Conservation (phyloP, 2,797 vertebrate genomes). For the Gambelia wislizenii region DNA sequence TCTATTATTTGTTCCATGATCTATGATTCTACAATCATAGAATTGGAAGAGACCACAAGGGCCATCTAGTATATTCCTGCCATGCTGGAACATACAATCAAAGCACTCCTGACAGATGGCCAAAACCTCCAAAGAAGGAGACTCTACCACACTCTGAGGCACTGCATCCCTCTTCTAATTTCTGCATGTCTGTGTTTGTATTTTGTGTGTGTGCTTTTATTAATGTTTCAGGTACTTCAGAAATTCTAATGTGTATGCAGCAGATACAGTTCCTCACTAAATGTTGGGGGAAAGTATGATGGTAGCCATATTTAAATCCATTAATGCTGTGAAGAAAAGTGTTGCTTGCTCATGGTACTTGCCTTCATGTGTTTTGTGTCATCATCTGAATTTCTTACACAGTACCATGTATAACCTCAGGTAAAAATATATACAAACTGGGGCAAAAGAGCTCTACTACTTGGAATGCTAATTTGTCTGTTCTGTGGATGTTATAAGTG, state of each 20-base stretch:
- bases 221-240: slow-evolving; percentile 42
- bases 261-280: slow-evolving; percentile 28
- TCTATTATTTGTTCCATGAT: neutral
- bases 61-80: no score
- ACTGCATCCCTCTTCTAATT: slow-evolving; percentile 3
- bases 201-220: slow-evolving; percentile 33
- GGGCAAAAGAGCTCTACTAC: slow-evolving; percentile 29
- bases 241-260: slow-evolving; percentile 31
- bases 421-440: slow-evolving; percentile 46
- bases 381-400: slow-evolving; percentile 33
- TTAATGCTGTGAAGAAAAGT: slow-evolving; percentile 42
- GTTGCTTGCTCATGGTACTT: neutral
- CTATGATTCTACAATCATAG: no score
- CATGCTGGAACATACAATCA: no score
- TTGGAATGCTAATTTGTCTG: slow-evolving; percentile 69
- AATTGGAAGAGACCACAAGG: no score
- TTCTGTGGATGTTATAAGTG: slow-evolving; percentile 33
- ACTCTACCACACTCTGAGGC: no score
- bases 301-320: slow-evolving; percentile 37
- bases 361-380: slow-evolving; percentile 32
- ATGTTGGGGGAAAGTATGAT: slow-evolving; percentile 5
- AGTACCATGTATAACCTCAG: slow-evolving; percentile 32
- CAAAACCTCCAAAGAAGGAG: no score
- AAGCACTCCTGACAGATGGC: no score
- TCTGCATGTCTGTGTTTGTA: slow-evolving; percentile 20